Evolutionary conservation across 2,888 invertebrate species (phyloP).

Genomic region (Eupeodes luniger): DNA sequence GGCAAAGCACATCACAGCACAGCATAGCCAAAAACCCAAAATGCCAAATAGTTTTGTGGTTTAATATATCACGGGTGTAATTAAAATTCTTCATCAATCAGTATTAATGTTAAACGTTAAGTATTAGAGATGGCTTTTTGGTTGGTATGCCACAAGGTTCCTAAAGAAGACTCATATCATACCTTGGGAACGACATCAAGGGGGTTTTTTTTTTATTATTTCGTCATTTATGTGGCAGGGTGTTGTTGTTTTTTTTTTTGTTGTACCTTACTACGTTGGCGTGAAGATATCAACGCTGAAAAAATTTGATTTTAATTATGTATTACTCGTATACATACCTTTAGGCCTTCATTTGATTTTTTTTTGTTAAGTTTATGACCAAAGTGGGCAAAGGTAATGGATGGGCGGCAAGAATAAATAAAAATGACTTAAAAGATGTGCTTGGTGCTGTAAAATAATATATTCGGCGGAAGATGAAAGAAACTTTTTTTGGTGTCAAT

Average conservation of each 20-base stretch:
- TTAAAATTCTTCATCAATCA: constrained; percentile 76
- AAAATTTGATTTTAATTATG: constrained; percentile 72
- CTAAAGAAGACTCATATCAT: constrained; percentile 20
- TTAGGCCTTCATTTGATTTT: constrained; percentile 33
- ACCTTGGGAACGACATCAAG: constrained; percentile 31
- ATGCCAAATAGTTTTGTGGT: constrained; percentile 74
- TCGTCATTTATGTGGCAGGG: background rate
- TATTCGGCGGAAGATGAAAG: constrained; percentile 67
- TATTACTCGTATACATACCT: constrained; percentile 22
- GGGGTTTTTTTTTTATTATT: background rate
- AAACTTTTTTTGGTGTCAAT: constrained; percentile 59
- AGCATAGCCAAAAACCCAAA: constrained; percentile 35
- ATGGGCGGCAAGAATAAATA: constrained; percentile 67
- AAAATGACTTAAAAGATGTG: constrained; percentile 61
- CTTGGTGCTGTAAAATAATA: constrained; percentile 10
- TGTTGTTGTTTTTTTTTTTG: background rate
- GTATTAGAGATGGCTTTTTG: constrained; percentile 16
- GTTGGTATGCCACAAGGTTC: constrained; percentile 69
- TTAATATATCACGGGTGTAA: constrained; percentile 75
- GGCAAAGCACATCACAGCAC: constrained; percentile 20
- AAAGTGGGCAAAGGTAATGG: constrained; percentile 42
- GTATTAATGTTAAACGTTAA: constrained; percentile 58
- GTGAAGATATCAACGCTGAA: constrained; percentile 62
- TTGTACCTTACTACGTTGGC: constrained; percentile 1
- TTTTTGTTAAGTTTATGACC: constrained; percentile 16